Conservation (phyloP, 2,888 invertebrate species). For the Plutella xylostella region DNA sequence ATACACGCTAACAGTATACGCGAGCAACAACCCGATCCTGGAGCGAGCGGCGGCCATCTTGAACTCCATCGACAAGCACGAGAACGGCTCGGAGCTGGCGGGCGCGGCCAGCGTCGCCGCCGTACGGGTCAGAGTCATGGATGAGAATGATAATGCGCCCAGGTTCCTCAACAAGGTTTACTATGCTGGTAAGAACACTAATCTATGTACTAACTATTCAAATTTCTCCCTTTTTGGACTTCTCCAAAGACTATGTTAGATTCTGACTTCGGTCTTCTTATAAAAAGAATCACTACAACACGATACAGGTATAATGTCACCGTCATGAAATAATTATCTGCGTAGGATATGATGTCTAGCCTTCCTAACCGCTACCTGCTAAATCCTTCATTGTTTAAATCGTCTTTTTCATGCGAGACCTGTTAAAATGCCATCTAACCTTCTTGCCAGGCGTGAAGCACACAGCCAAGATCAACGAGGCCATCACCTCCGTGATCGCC, state of each 20-base stretch:
- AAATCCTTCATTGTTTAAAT: no score
- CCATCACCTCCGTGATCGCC: conserved; percentile 80
- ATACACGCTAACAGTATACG: conserved; percentile 82
- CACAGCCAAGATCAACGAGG: conserved; percentile 80
- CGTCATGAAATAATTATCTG: no score
- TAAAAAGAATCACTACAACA: no score
- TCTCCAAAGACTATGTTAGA: no score
- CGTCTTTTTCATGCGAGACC: no score
- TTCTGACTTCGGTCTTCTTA: no score
- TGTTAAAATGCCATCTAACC: no score
- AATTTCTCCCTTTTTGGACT: no score
- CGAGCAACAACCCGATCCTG: conserved; percentile 85
- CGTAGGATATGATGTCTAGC: no score
- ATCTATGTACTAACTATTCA: no score
- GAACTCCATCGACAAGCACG: conserved; percentile 36
- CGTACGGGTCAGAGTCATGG: conserved; percentile 78
- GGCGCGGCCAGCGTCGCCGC: conserved; percentile 78
- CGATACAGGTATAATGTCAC: no score
- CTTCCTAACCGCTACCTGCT: no score
- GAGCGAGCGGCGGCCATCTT: conserved; percentile 58
- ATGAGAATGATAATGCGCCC: conserved; percentile 89
- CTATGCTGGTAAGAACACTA: conserved; percentile 75
- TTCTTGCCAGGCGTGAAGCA: conserved; percentile 74
- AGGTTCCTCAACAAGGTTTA: conserved; percentile 74
- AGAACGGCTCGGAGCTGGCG: conserved; percentile 38